These are phyloP conservation scores for Eupithecia abbreviata DNA, from an alignment of 2,888 invertebrate species.

Conservation along the genomic window DNA sequence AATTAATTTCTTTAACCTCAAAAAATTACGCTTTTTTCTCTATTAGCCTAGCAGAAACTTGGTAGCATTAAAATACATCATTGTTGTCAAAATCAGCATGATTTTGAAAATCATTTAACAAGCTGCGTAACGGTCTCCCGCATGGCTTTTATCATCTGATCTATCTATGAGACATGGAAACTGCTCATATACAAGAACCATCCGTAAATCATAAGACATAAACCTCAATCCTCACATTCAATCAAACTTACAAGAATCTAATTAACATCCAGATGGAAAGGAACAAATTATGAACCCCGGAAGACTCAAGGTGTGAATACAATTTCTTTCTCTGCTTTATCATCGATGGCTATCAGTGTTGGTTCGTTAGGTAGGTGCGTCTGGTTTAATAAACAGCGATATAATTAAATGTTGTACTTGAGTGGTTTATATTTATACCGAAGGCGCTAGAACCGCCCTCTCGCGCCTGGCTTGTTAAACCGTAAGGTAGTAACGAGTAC, in stretches of 20 bases:
- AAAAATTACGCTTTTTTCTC: too few relatives aligned
- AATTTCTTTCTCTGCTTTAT: slow-evolving; percentile 68
- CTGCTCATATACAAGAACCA: neutral
- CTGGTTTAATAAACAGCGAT: slow-evolving; percentile 80
- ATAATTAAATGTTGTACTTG: slow-evolving; percentile 82
- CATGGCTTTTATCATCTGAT: neutral
- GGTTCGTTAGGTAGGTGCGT: slow-evolving; percentile 66
- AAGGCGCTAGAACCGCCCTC: slow-evolving; percentile 64
- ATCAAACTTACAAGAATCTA: slow-evolving; percentile 13
- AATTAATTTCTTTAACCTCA: too few relatives aligned
- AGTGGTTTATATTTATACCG: slow-evolving; percentile 81
- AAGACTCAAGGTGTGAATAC: slow-evolving; percentile 71
- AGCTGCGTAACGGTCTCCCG: neutral
- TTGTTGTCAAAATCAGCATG: too few relatives aligned
- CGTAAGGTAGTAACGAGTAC: slow-evolving; percentile 72
- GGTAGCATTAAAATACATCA: too few relatives aligned
- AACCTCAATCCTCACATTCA: slow-evolving; percentile 10
- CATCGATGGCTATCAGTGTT: slow-evolving; percentile 66
- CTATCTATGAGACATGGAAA: neutral
- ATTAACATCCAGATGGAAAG: slow-evolving; percentile 14
- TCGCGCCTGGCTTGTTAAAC: slow-evolving; percentile 68
- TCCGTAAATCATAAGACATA: neutral
- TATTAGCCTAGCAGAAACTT: too few relatives aligned
- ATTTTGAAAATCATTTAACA: too few relatives aligned
- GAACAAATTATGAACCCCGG: slow-evolving; percentile 34